Evolutionary conservation across 2,888 invertebrate genomes (phyloP).

Genomic region (Junonia oenone): DNA sequence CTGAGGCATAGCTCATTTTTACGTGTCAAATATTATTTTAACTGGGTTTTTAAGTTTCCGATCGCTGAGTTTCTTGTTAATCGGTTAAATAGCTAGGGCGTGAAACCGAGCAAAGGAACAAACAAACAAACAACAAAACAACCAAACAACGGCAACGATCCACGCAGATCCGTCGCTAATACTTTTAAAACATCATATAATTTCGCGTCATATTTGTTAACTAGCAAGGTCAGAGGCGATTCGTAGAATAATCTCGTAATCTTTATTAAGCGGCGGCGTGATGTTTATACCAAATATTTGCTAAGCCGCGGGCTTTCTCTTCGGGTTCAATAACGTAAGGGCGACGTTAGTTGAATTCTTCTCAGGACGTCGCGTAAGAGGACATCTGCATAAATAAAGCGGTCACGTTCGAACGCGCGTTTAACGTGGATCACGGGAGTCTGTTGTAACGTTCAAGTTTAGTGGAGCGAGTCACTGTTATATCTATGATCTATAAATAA

Average conservation of each 20-base stretch:
- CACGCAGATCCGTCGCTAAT: neutral
- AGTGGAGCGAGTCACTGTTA: conserved; percentile 20
- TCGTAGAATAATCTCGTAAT: conserved; percentile 36
- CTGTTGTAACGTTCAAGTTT: conserved; percentile 17
- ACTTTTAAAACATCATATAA: neutral
- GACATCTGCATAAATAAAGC: conserved; percentile 73
- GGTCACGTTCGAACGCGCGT: conserved; percentile 64
- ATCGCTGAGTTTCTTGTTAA: too few species aligned
- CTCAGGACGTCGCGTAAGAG: conserved; percentile 36
- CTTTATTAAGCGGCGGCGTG: conserved; percentile 46
- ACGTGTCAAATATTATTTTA: too few species aligned
- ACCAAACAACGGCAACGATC: too few species aligned
- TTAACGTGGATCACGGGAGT: conserved; percentile 52
- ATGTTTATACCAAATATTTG: conserved; percentile 42
- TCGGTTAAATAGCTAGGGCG: too few species aligned
- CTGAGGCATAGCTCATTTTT: too few species aligned
- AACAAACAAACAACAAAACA: too few species aligned
- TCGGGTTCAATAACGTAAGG: conserved; percentile 44
- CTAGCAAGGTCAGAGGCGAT: conserved; percentile 16
- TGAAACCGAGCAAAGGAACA: too few species aligned
- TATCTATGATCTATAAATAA: too few species aligned
- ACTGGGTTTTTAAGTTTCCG: too few species aligned
- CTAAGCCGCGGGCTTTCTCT: conserved; percentile 42
- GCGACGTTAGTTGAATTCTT: conserved; percentile 63
- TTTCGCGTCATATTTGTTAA: neutral